Evolutionary conservation across 2,888 invertebrate species (phyloP).

Genomic region (Coelopa pilipes): DNA sequence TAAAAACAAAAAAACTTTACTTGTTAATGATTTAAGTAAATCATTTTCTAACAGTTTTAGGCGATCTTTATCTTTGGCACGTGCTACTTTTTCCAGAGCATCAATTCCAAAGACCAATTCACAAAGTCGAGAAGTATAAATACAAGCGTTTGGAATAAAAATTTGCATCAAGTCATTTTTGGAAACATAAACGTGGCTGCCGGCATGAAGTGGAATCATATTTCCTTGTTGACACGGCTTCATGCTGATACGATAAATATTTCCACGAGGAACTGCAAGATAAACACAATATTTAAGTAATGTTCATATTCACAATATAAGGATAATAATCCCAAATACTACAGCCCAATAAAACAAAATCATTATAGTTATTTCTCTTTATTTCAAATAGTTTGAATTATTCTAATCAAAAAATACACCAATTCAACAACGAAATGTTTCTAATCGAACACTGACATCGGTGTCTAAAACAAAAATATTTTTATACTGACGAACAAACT

Average conservation of each 20-base stretch:
- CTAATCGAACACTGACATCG: no score
- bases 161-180: slow-evolving; percentile 61
- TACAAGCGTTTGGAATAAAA: slow-evolving; percentile 59
- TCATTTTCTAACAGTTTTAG: slow-evolving; percentile 52
- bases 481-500: no score
- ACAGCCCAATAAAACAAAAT: background rate
- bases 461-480: no score
- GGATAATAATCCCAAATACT: no score
- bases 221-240: slow-evolving; percentile 25
- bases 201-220: slow-evolving; percentile 61
- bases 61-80: slow-evolving; percentile 47
- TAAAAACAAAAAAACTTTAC: slow-evolving; percentile 53
- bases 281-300: background rate
- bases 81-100: slow-evolving; percentile 51
- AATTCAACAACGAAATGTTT: no score
- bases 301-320: background rate
- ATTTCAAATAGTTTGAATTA: background rate
- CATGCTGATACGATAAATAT: slow-evolving; percentile 29
- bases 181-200: slow-evolving; percentile 61
- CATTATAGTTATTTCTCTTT: background rate
- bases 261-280: background rate
- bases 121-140: slow-evolving; percentile 62
- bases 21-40: slow-evolving; percentile 60
- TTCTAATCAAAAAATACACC: no score
- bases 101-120: slow-evolving; percentile 63